These are phyloP conservation scores for Eudemis profundana DNA, from an alignment of 2,888 invertebrate genomes.

Conservation along the genomic window DNA sequence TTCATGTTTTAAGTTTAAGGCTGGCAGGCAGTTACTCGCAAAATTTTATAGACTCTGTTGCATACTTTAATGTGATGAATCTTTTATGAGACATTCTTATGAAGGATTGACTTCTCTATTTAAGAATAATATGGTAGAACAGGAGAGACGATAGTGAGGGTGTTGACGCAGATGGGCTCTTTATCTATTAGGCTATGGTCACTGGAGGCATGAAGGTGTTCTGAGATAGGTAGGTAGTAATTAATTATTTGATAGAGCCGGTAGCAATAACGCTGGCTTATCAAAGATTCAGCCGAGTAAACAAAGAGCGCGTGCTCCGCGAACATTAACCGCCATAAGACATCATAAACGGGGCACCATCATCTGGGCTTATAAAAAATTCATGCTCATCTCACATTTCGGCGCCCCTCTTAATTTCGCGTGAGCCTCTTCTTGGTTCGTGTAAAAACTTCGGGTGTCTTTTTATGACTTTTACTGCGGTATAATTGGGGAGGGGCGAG, in stretches of 20 bases:
- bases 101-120: slow-evolving; percentile 1
- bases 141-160: slow-evolving; percentile 9
- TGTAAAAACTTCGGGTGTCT: slow-evolving; percentile 86
- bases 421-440: slow-evolving; percentile 83
- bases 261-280: slow-evolving; percentile 76
- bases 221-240: slow-evolving; percentile 65
- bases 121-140: background rate
- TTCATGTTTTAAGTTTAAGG: background rate
- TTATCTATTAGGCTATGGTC: slow-evolving; percentile 22
- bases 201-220: slow-evolving; percentile 32
- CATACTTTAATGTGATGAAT: no score
- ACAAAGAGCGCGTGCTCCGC: slow-evolving; percentile 79
- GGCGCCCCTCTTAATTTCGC: slow-evolving; percentile 85
- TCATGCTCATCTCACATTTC: slow-evolving; percentile 86
- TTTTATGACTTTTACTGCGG: slow-evolving; percentile 86
- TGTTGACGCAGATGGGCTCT: background rate
- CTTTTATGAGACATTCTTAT: background rate
- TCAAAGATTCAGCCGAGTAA: slow-evolving; percentile 80
- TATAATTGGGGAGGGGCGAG: slow-evolving; percentile 85
- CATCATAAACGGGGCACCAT: slow-evolving; percentile 85
- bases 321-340: slow-evolving; percentile 82
- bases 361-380: slow-evolving; percentile 85
- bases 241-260: slow-evolving; percentile 78
- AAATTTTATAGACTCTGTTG: slow-evolving; percentile 1
- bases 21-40: background rate